These are phyloP conservation scores for Nemapogon koenigi DNA, from an alignment of 2,888 invertebrate genomes.

Conservation along the genomic window DNA sequence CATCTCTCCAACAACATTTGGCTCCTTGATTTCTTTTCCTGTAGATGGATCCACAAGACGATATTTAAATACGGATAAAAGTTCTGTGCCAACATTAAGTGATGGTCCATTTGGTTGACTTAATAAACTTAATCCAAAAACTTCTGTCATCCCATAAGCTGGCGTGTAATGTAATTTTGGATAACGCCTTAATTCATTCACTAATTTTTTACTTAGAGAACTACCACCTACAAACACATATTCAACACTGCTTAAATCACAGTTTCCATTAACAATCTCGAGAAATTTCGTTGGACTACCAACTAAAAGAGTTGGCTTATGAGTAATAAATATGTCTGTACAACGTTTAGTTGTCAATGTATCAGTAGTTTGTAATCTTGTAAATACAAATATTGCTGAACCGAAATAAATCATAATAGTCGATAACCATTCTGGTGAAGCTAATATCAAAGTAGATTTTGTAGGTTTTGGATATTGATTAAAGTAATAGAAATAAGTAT, in stretches of 20 bases:
- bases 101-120: not conserved
- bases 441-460: not conserved
- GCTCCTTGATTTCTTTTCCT: not conserved
- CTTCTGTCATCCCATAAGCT: constrained; percentile 6
- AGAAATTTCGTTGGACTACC: constrained; percentile 1
- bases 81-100: not conserved
- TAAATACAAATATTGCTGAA: not conserved
- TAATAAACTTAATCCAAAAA: not conserved
- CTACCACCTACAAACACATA: not conserved
- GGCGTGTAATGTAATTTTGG: not conserved
- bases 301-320: not conserved
- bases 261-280: not conserved
- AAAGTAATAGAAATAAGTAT: not conserved
- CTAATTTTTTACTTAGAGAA: not conserved
- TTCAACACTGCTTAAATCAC: constrained; percentile 2
- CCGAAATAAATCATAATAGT: not conserved
- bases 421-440: constrained; percentile 3
- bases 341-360: not conserved
- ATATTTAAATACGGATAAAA: not conserved
- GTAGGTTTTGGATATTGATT: not conserved
- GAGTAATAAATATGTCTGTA: not conserved
- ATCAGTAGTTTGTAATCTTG: not conserved
- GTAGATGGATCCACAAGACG: not conserved
- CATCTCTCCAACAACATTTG: not conserved
- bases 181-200: not conserved